Evolutionary conservation across 2,113 vertebrate genomes (phyloP).

Genomic region (Rafetus swinhoei): DNA sequence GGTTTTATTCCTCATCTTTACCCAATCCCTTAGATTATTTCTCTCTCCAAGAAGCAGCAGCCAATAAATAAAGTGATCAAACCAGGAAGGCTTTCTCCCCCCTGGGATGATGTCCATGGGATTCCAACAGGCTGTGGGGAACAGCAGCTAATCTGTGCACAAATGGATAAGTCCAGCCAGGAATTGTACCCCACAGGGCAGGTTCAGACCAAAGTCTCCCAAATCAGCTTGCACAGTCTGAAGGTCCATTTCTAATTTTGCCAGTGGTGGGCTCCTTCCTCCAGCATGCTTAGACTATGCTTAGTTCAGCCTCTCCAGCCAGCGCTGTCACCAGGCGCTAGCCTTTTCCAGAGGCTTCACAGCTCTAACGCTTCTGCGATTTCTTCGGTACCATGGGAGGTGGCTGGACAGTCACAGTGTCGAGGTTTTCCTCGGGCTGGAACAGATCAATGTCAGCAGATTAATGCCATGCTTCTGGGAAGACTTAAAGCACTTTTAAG

Average conservation of each 20-base stretch:
- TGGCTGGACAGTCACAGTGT: slow-evolving; percentile 41
- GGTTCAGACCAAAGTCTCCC: not conserved
- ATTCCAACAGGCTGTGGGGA: rapidly evolving
- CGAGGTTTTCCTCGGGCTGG: slow-evolving; percentile 75
- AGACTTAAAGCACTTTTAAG: not conserved
- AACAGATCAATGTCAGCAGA: not conserved
- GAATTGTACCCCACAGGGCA: not conserved
- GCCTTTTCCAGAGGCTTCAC: not conserved
- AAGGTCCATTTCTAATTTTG: not conserved
- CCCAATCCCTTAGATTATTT: not conserved
- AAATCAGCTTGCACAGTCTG: not conserved
- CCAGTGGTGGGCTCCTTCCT: not conserved
- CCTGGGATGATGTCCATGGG: not conserved
- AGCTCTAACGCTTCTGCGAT: not conserved
- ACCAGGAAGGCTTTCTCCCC: not conserved
- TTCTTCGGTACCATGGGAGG: slow-evolving; percentile 79
- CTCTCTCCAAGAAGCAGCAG: not conserved
- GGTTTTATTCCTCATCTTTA: not conserved
- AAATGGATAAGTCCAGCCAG: rapidly evolving
- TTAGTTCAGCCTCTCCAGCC: rapidly evolving
- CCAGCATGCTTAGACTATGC: not conserved
- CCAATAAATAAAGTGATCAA: not conserved
- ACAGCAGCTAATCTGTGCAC: not conserved
- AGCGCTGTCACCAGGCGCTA: rapidly evolving
- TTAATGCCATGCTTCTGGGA: not conserved